Conservation (phyloP, 2,797 vertebrate species). For the Sebastes trivittatus region DNA sequence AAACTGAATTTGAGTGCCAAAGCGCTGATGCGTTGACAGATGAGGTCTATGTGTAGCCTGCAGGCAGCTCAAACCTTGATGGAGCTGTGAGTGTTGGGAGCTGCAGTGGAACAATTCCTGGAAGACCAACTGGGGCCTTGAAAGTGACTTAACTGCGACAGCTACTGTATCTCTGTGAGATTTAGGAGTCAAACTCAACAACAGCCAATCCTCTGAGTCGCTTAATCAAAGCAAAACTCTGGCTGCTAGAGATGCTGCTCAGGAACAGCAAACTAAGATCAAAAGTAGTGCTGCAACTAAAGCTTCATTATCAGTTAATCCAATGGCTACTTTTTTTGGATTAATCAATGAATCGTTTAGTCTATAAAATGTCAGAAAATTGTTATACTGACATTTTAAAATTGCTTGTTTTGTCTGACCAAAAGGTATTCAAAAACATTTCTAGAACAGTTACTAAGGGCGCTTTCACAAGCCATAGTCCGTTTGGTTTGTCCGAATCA, state of each 20-base stretch:
- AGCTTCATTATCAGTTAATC: neutral
- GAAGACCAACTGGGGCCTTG: conserved; percentile 39
- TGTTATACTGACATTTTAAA: neutral
- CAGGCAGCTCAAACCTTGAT: conserved; percentile 43
- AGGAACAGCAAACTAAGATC: conserved; percentile 1
- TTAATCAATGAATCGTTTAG: neutral
- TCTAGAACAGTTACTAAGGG: neutral
- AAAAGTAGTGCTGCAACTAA: neutral
- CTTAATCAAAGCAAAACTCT: conserved; percentile 32
- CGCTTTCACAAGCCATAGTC: too few relatives aligned
- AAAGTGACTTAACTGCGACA: conserved; percentile 34
- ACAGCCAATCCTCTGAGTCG: neutral
- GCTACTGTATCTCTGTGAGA: conserved; percentile 32
- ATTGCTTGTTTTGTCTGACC: neutral
- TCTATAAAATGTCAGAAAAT: neutral
- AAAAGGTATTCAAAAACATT: neutral
- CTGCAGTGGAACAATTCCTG: conserved; percentile 45
- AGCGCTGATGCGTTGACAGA: conserved; percentile 52
- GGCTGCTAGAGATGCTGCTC: neutral
- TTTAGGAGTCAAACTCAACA: conserved; percentile 34
- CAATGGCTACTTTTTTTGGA: neutral
- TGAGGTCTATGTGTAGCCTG: conserved; percentile 45
- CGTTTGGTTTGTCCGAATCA: too few relatives aligned
- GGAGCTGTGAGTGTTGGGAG: conserved; percentile 28
- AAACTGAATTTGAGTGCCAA: conserved; percentile 43